Evolutionary conservation across 1,140 invertebrate species (phyloP).

Genomic region (Aricia agestis): DNA sequence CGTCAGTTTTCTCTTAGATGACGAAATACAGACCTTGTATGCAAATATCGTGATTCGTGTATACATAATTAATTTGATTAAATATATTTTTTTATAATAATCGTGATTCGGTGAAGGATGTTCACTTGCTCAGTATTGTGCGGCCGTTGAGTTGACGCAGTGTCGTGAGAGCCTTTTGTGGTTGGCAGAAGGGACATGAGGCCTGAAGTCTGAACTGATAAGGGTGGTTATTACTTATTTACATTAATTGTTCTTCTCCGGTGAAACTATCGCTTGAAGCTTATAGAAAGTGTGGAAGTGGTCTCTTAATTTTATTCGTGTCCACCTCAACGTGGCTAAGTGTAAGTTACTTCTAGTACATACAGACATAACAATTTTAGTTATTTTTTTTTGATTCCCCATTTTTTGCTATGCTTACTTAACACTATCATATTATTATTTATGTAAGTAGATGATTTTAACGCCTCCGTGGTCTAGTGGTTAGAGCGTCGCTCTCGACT

Average conservation of each 20-base stretch:
- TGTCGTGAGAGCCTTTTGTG: not conserved
- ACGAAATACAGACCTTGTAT: not conserved
- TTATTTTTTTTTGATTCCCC: too few relatives aligned
- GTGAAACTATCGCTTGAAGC: not conserved
- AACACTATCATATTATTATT: too few relatives aligned
- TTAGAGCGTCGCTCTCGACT: too few relatives aligned
- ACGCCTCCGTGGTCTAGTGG: too few relatives aligned
- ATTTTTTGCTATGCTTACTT: too few relatives aligned
- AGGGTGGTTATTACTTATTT: too few relatives aligned
- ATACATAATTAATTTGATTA: slow-evolving; percentile 10
- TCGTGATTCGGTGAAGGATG: not conserved
- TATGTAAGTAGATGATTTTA: too few relatives aligned
- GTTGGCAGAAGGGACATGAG: not conserved
- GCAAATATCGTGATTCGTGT: not conserved
- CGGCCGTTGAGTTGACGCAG: not conserved
- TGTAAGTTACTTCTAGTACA: too few relatives aligned
- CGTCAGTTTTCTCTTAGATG: not conserved
- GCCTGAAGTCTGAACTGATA: not conserved
- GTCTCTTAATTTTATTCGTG: not conserved
- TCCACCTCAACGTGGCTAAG: too few relatives aligned
- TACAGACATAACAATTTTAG: too few relatives aligned
- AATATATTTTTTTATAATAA: not conserved
- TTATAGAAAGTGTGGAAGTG: not conserved
- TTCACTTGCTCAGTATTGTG: not conserved
- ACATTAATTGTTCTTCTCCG: not conserved